Conservation (phyloP, 2,888 invertebrate genomes). For the Teleogryllus oceanicus region DNA sequence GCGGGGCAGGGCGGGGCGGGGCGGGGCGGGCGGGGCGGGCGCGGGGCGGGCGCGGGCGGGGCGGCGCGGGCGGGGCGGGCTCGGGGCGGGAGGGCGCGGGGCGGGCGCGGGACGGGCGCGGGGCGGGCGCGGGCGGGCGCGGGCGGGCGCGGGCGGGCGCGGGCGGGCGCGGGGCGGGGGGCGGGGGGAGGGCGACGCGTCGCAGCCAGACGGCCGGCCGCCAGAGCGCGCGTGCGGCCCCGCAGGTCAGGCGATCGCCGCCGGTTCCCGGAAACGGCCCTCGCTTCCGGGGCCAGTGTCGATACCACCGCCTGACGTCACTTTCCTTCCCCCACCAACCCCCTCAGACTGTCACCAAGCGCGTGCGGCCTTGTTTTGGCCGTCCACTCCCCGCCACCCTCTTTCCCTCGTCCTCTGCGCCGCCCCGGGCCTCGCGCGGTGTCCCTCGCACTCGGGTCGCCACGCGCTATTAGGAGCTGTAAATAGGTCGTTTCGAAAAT, state of each 20-base stretch:
- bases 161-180: too few relatives aligned
- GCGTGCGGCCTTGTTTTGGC: too few relatives aligned
- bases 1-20: too few relatives aligned
- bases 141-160: too few relatives aligned
- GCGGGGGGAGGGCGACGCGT: too few relatives aligned
- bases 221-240: background rate
- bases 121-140: too few relatives aligned
- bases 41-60: too few relatives aligned
- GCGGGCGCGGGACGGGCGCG: too few relatives aligned
- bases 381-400: background rate
- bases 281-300: background rate
- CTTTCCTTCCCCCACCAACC: background rate
- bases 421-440: too few relatives aligned
- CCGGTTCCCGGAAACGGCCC: slow-evolving; percentile 1
- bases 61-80: too few relatives aligned
- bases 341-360: background rate
- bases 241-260: background rate
- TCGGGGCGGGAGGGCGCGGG: too few relatives aligned
- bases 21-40: too few relatives aligned
- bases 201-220: background rate
- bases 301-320: background rate
- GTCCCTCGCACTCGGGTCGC: background rate
- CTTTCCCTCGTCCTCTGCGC: background rate
- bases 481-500: background rate
- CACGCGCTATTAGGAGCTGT: background rate